Percentiles rank a stretch among this genome's conserved stretches.
Conservation (phyloP, 2,888 invertebrate genomes). For the Ophraella communa region DNA sequence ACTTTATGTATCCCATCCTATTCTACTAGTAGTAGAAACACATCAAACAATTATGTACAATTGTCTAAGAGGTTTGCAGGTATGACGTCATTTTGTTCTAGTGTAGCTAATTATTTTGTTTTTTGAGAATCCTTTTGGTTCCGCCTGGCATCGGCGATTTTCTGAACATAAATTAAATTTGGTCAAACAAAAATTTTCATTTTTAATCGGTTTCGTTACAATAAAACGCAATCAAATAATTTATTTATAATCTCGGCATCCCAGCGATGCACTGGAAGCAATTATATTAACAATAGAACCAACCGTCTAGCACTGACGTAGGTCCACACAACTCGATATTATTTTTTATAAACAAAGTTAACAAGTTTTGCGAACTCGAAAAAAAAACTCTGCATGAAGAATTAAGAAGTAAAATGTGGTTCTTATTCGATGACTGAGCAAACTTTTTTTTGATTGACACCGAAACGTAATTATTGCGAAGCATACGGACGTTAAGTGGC, state of each 20-base stretch:
- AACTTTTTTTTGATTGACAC: constrained; percentile 22
- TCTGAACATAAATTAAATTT: too few relatives aligned
- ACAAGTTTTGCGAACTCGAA: constrained; percentile 21
- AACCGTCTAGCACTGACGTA: constrained; percentile 19
- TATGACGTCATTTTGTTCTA: too few relatives aligned
- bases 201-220: background rate
- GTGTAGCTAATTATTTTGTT: too few relatives aligned
- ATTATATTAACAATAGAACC: constrained; percentile 12
- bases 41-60: too few relatives aligned
- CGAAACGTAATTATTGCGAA: constrained; percentile 21
- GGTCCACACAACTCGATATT: constrained; percentile 13
- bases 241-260: background rate
- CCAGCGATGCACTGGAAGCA: background rate
- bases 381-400: constrained; percentile 10
- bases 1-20: too few relatives aligned
- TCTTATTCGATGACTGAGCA: constrained; percentile 20
- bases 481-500: constrained; percentile 23
- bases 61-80: too few relatives aligned
- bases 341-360: constrained; percentile 6
- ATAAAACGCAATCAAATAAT: background rate
- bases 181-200: too few relatives aligned
- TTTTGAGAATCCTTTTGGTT: too few relatives aligned
- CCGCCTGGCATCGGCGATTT: too few relatives aligned
- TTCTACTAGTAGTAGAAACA: too few relatives aligned
- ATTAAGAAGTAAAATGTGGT: constrained; percentile 17